Evolutionary conservation across 2,797 vertebrate genomes (phyloP), one percentile per base, ranked within the genome.

Genomic region (Gallinago stenura): DNA sequence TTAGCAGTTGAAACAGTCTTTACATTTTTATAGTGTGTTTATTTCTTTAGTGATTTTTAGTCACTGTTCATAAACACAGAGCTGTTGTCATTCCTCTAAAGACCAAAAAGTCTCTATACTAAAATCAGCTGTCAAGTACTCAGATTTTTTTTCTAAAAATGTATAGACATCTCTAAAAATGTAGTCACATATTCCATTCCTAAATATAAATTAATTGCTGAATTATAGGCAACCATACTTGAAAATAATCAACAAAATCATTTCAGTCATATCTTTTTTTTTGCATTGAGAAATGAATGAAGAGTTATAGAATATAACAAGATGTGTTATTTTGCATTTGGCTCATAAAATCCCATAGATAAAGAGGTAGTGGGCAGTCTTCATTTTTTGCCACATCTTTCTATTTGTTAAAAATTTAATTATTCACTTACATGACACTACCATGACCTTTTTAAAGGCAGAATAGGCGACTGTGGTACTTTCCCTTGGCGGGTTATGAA

Each of bases 401-500:
- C 62, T 73, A 61, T 75, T 87, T 72, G 53, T 81, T 87, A 50
- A 94, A 87, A 84, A 77, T 41, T 12, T 96, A 90, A 84, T 96
- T 92, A 70, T 28, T 43, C 82, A 70, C 62, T 88, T 91, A 28
- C 16, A n/a, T 90, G 78, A 35, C 79, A 84, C 87, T 85, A 45
- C 72, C 43, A 37, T 97, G 97, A 97, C 97, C 97, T 98, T 98
- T 98, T 97, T 93, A 75, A 97, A 94, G 50, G 68, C 94, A 93
- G 95, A 97, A 94, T 94, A 95, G 84, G 90, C 95, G 92, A 93
- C 89, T 89, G 35, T 95, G 89, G 46, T 85, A 53, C 86, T 85
- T 95, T 82, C 68, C 90, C 82, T 92, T 25, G 50, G 92, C 2
- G 3, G 35, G 0, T 93, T 97, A 39, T 48, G 87, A 96, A 93